phyloP scores from a whole-genome alignment of 1,140 invertebrate species.

The Papilio dardanus region DNA sequence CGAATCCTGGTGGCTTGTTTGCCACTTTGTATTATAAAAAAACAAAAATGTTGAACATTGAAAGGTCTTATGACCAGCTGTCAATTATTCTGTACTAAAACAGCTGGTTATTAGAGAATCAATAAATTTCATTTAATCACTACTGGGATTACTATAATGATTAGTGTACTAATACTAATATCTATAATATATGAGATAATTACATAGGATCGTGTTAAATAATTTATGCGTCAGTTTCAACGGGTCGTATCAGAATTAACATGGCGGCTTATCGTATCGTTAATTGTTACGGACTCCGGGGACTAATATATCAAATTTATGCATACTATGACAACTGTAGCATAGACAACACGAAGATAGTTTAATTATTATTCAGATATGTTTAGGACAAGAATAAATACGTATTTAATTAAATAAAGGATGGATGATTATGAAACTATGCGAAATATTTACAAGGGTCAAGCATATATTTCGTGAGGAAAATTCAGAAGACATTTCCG shows the following conservation, averaged over 20 bases:
- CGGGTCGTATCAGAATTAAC: slow-evolving; percentile 6
- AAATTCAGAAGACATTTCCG: background rate
- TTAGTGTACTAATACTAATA: background rate
- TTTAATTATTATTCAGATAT: background rate
- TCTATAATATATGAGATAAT: background rate
- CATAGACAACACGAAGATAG: slow-evolving; percentile 12
- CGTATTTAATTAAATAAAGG: background rate
- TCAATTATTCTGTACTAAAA: too few relatives aligned
- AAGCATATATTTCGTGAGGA: slow-evolving; percentile 4
- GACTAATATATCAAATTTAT: slow-evolving; percentile 24
- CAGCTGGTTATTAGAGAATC: too few relatives aligned
- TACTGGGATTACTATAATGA: background rate
- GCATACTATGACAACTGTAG: slow-evolving; percentile 12
- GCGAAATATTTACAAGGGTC: background rate
- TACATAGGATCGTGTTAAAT: background rate
- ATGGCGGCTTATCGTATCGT: slow-evolving; percentile 1
- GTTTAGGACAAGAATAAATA: background rate
- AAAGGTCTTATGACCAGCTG: too few relatives aligned
- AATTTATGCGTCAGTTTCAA: slow-evolving; percentile 4
- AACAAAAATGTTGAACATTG: too few relatives aligned
- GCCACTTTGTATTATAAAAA: too few relatives aligned
- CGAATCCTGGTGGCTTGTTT: too few relatives aligned
- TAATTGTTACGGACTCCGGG: slow-evolving; percentile 15
- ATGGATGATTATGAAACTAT: background rate
- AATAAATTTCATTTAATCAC: too few relatives aligned